phyloP scores from a whole-genome alignment of 2,797 vertebrate species.

The Neosalanx taihuensis region DNA sequence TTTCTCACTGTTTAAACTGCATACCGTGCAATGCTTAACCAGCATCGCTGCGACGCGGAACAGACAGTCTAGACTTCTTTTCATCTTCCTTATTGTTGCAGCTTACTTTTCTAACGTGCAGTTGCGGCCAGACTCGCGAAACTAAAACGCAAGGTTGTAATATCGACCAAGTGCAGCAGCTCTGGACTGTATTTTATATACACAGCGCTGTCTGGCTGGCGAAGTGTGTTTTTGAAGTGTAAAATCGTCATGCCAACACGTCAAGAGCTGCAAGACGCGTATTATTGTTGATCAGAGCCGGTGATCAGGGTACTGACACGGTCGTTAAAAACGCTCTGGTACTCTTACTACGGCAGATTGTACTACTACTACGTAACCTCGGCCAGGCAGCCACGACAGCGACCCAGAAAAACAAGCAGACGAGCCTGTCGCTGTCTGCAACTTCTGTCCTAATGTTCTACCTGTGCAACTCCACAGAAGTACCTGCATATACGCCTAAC shows the following conservation, averaged over 20 bases:
- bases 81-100: conserved; percentile 1
- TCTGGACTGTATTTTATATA: too few species aligned
- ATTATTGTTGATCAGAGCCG: background rate
- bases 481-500: background rate
- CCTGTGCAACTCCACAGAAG: background rate
- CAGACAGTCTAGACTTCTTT: background rate
- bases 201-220: too few species aligned
- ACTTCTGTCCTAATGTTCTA: conserved; percentile 29
- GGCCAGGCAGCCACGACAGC: conserved; percentile 58
- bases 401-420: conserved; percentile 36
- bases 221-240: too few species aligned
- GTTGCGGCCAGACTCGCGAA: too few species aligned
- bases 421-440: conserved; percentile 19
- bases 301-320: conserved; percentile 30
- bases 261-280: background rate
- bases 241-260: too few species aligned
- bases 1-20: conserved; percentile 72
- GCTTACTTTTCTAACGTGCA: conserved; percentile 12
- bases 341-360: conserved; percentile 47
- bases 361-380: conserved; percentile 8
- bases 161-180: too few species aligned
- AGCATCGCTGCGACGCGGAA: conserved; percentile 3
- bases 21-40: conserved; percentile 35
- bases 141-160: too few species aligned
- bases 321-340: conserved; percentile 51